Percentiles rank a stretch among this genome's conserved stretches.
Conservation (phyloP, 2,888 invertebrate genomes). For the Thalpophila matura region DNA sequence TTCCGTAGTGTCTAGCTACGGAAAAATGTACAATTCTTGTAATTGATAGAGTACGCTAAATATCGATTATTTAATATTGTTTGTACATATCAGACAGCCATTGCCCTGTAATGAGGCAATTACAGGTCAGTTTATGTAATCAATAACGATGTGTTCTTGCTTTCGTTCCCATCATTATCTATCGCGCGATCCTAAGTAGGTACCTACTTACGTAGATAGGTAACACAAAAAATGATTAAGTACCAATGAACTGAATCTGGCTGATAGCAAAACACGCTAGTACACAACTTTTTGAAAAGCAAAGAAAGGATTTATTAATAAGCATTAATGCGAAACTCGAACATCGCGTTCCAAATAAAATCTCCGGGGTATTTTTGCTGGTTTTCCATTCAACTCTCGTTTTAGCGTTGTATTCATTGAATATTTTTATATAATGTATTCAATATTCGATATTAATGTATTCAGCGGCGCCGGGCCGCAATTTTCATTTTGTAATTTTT, state of each 20-base stretch:
- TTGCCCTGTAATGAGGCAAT: too few species aligned
- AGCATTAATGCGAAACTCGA: constrained; percentile 67
- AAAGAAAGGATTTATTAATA: constrained; percentile 71
- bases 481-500: constrained; percentile 91
- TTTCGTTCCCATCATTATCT: too few species aligned
- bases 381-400: constrained; percentile 80
- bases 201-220: neutral
- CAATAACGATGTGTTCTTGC: too few species aligned
- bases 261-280: constrained; percentile 6
- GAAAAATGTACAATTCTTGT: neutral
- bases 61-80: too few species aligned
- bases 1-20: too few species aligned
- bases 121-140: too few species aligned
- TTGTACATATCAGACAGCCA: too few species aligned
- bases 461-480: constrained; percentile 88
- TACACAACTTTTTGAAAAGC: constrained; percentile 53
- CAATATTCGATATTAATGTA: constrained; percentile 91
- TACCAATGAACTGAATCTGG: constrained; percentile 13
- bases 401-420: constrained; percentile 83
- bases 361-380: constrained; percentile 79
- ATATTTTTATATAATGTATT: constrained; percentile 89
- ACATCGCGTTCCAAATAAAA: constrained; percentile 81
- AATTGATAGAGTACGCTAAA: neutral
- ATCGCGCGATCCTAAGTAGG: neutral
- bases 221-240: constrained; percentile 17